phyloP scores from a whole-genome alignment of 2,888 invertebrate genomes.

The Atethmia centrago region DNA sequence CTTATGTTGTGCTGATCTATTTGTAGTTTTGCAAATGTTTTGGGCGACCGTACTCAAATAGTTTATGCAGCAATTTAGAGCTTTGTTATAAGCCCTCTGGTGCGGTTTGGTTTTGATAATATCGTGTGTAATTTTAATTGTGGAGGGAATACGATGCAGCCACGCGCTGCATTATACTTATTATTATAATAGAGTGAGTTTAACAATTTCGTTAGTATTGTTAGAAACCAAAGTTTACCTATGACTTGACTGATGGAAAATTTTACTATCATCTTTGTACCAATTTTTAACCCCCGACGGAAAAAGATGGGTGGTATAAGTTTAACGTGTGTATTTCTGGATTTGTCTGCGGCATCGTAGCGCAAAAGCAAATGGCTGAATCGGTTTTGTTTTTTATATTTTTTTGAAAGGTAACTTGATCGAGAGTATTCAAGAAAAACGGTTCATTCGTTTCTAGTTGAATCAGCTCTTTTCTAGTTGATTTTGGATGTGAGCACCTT shows the following conservation, averaged over 20 bases:
- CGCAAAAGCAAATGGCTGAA: no score
- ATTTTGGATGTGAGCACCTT: no score
- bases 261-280: not conserved
- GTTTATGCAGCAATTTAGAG: conserved; percentile 56
- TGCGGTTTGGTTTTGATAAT: conserved; percentile 50
- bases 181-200: conserved; percentile 21
- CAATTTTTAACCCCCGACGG: no score
- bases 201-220: not conserved
- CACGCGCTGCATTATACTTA: not conserved
- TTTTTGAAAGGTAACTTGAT: no score
- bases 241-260: conserved; percentile 13
- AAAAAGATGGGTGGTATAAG: no score
- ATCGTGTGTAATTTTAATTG: conserved; percentile 40
- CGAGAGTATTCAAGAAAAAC: no score
- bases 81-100: conserved; percentile 59
- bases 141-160: conserved; percentile 1
- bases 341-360: no score
- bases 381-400: no score
- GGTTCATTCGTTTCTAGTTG: no score
- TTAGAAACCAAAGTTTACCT: not conserved
- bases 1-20: conserved; percentile 12
- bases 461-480: no score
- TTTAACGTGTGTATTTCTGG: no score
- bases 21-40: conserved; percentile 26
- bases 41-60: conserved; percentile 38